Percentiles rank a stretch among this genome's conserved stretches.
These are phyloP conservation scores for Thunnus thynnus DNA, from an alignment of 2,113 vertebrate genomes.

Conservation along the genomic window DNA sequence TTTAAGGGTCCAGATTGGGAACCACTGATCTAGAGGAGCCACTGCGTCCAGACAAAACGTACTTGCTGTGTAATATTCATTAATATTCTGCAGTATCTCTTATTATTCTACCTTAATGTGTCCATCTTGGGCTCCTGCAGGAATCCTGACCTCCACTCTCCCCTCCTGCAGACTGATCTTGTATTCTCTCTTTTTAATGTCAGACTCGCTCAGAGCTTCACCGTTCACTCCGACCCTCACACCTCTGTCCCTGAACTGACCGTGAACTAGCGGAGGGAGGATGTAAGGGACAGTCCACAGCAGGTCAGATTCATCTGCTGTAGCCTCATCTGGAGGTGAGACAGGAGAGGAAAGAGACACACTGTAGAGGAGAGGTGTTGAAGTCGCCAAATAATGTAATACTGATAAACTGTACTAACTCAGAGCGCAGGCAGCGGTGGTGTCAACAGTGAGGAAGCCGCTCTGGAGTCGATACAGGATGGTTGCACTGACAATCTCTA, in stretches of 20 bases:
- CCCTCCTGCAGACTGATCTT: slow-evolving; percentile 39
- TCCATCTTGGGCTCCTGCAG: slow-evolving; percentile 35
- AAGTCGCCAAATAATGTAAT: neutral
- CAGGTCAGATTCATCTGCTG: slow-evolving; percentile 54
- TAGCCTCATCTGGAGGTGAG: slow-evolving; percentile 43
- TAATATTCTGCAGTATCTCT: neutral
- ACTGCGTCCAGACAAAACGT: no score
- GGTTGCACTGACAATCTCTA: slow-evolving; percentile 63
- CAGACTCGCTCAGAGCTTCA: slow-evolving; percentile 34
- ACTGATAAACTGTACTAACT: slow-evolving; percentile 18
- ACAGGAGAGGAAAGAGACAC: neutral
- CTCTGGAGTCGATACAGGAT: slow-evolving; percentile 48
- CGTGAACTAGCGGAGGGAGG: slow-evolving; percentile 50
- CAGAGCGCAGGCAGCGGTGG: slow-evolving; percentile 54
- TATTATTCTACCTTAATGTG: slow-evolving; percentile 56
- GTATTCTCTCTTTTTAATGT: slow-evolving; percentile 38
- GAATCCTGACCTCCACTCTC: slow-evolving; percentile 60
- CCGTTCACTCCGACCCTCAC: slow-evolving; percentile 47
- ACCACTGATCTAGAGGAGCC: no score
- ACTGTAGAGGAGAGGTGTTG: neutral
- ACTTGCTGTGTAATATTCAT: no score
- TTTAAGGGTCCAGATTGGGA: no score
- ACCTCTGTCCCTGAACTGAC: slow-evolving; percentile 36
- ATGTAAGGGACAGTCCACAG: slow-evolving; percentile 55
- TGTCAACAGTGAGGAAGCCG: slow-evolving; percentile 43